Base-by-base conservation (phyloP, 2,888 invertebrate species). In the Phragmatobia fuliginosa region DNA sequence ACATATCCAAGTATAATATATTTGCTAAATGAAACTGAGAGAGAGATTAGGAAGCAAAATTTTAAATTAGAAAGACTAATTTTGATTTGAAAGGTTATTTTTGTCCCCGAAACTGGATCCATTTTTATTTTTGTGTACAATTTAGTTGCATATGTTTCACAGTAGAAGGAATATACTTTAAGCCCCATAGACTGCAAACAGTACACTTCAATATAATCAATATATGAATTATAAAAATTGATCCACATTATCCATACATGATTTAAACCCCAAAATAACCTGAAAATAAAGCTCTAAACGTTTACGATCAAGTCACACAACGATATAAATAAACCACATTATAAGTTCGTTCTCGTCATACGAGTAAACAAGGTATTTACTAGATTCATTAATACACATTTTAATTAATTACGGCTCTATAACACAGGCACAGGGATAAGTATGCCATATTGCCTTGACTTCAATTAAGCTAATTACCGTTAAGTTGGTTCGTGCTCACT, bases 381-480 rank as follows among this genome's bases (percentile, higher is more conserved):
- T 28, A 28, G 56, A 56, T 28, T 56, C 56, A 56, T 56, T 56
- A 16, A 56, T 56, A 56, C 25, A 52, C 4, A 28, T 56, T 56
- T 28, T 28, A 28, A 56, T 16, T 56, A 28, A 61, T 38, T 28
- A 62, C 38, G 38, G 38, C 61, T 62, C 61, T 28, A 36, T 62
- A 62, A 63, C 41, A 38, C 21, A 28, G 10, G 61, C 28, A 52
- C 33, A 65, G 21, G 28, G 14, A 56, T 56, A 56, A 56, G 56
- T 28, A 56, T 28, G 28, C 28, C 28, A 14, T 10, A 65, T 65
- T 56, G 28, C 38, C 56, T 56, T 52, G 36, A 38, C 36, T 65
- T 28, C 56, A 65, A 65, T 58, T 58, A 65, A 65, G 36, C 58
- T 58, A 65, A 65, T 65, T 65, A 65, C 36, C 31, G 65, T 56